phyloP scores from a whole-genome alignment of 2,888 invertebrate species.

The Tetropium fuscum region DNA sequence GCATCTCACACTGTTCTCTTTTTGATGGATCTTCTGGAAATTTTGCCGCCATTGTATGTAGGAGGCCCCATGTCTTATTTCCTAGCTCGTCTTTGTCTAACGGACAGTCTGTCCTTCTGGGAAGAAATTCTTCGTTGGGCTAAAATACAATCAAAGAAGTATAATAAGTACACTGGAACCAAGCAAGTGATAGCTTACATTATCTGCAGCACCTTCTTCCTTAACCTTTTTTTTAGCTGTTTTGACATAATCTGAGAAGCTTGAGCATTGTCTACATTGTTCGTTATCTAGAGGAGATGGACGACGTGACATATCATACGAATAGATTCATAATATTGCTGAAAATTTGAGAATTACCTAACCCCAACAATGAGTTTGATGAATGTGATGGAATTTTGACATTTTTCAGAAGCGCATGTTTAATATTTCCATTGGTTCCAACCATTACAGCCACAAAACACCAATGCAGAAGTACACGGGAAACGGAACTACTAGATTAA shows the following conservation, averaged over 20 bases:
- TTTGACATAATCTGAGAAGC: slow-evolving; percentile 64
- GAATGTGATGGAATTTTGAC: slow-evolving; percentile 25
- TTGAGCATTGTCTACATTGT: slow-evolving; percentile 63
- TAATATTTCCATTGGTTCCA: too few relatives aligned
- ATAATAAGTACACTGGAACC: slow-evolving; percentile 2
- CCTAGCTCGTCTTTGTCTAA: slow-evolving; percentile 83
- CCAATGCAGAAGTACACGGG: too few relatives aligned
- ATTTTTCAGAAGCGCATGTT: slow-evolving; percentile 85
- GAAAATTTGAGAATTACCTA: slow-evolving; percentile 35
- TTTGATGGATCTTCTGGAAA: slow-evolving; percentile 87
- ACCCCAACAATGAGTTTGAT: slow-evolving; percentile 16
- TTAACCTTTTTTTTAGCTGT: slow-evolving; percentile 54
- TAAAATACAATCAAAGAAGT: slow-evolving; percentile 18
- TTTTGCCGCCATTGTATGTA: slow-evolving; percentile 97
- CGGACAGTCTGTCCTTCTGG: slow-evolving; percentile 73
- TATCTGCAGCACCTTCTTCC: slow-evolving; percentile 38
- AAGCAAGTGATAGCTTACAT: slow-evolving; percentile 21
- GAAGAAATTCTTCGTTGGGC: slow-evolving; percentile 34
- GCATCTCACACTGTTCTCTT: slow-evolving; percentile 81
- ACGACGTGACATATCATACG: slow-evolving; percentile 59
- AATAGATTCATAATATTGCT: slow-evolving; percentile 39
- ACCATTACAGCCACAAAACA: too few relatives aligned
- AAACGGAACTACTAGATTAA: too few relatives aligned
- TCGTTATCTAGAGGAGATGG: slow-evolving; percentile 62
- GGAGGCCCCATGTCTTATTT: slow-evolving; percentile 88